phyloP scores from a whole-genome alignment of 2,113 vertebrate species.

The Apus apus region DNA sequence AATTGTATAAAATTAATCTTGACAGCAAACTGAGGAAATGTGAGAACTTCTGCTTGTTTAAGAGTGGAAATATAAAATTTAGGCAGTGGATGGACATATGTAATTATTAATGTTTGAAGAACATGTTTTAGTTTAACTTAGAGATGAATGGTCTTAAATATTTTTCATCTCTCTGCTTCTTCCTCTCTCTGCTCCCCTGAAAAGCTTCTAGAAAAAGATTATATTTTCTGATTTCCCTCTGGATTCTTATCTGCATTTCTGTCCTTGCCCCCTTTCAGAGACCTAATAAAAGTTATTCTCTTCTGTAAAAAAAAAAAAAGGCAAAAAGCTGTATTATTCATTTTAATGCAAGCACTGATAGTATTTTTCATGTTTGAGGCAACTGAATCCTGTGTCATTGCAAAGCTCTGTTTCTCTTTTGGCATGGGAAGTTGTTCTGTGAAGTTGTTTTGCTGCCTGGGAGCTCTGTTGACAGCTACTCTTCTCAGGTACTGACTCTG shows the following conservation, averaged over 20 bases:
- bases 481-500: not conserved
- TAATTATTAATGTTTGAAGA: not conserved
- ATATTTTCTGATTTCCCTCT: not conserved
- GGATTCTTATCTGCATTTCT: not conserved
- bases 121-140: not conserved
- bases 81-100: not conserved
- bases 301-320: not conserved
- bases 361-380: not conserved
- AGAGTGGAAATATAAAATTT: not conserved
- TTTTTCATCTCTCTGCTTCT: not conserved
- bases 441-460: not conserved
- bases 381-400: not conserved
- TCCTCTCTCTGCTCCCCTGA: not conserved
- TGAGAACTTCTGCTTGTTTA: not conserved
- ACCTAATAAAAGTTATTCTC: not conserved
- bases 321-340: not conserved
- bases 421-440: not conserved
- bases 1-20: not conserved
- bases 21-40: not conserved
- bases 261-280: not conserved
- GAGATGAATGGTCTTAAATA: not conserved
- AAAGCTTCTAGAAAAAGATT: not conserved
- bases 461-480: conserved; percentile 5
- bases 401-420: not conserved
- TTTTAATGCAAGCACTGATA: not conserved